Evolutionary conservation across 2,113 vertebrate species (phyloP), one percentile per base, ranked within the genome.

Genomic region (Meles meles): DNA sequence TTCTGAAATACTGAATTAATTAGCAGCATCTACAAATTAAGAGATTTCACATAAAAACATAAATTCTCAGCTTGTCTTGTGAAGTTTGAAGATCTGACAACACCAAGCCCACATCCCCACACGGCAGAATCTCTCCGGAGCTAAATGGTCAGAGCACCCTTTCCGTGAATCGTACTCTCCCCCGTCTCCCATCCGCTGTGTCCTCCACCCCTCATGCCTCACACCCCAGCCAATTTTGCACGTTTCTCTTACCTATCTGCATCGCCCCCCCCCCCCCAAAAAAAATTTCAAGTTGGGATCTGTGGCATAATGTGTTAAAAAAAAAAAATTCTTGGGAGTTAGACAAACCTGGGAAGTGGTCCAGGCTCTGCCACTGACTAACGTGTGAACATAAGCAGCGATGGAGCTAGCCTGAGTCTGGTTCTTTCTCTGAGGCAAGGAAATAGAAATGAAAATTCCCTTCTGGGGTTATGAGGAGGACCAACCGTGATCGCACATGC

Each of bases 1-100:
- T 98, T 97, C 94, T 92, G 55, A 92, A 95, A 92, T 81, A 52
- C 84, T 8, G 87, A 97, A 96, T 97, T 96, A 96, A 97, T 98
- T 97, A 97, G 87, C 80, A 88, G 96, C 55, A 67, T 93, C 82
- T 79, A 93, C 81, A 95, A 95, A 97, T 98, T 97, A 97, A 86
- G 96, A 97, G 85, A 37, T 94, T 94, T 88, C 88, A 86, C 91
- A 95, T 61, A 74, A 74, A 97, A 97, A 98, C 69, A 96, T 81
- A 88, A 85, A 95, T 96, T 95, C 93, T 96, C 96, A 96, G 95
- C 92, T 97, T 96, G 86, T 98, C 95, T 96, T 76, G 27, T 10
- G 61, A 88, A 81, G 63, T 59, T 29, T 63, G 90, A 93, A 71
- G 95, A 84, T 76, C 79, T 93, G 90, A 97, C 96, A 97, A 96